These are phyloP conservation scores for Amphipoea oculea DNA, from an alignment of 2,888 invertebrate genomes.

Conservation along the genomic window DNA sequence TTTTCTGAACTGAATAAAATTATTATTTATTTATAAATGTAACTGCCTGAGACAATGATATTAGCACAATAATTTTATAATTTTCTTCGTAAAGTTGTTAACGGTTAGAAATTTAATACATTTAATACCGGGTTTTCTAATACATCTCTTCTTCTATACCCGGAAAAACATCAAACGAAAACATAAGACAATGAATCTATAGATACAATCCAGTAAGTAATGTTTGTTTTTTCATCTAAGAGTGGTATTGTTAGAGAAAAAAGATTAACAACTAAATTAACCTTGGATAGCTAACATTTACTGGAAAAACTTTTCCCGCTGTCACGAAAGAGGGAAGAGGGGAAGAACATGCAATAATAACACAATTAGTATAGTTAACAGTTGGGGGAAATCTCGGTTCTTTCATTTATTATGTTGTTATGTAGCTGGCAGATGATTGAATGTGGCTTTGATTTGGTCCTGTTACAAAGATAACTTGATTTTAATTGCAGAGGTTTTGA, in stretches of 20 bases:
- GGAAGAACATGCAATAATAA: constrained; percentile 63
- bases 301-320: constrained; percentile 60
- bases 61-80: not conserved
- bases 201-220: constrained; percentile 52
- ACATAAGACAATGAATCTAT: constrained; percentile 23
- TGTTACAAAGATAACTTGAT: not conserved
- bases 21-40: not conserved
- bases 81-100: not conserved
- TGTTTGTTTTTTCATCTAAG: constrained; percentile 23
- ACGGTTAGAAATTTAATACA: not conserved
- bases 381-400: constrained; percentile 32
- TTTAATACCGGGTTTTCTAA: not conserved
- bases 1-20: too few species aligned
- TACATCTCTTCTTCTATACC: not conserved
- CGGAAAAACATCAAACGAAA: constrained; percentile 11
- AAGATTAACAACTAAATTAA: constrained; percentile 65
- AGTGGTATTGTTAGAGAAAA: constrained; percentile 49
- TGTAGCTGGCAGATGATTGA: constrained; percentile 16
- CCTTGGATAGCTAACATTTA: constrained; percentile 50
- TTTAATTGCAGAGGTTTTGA: too few species aligned
- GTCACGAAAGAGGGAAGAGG: constrained; percentile 33
- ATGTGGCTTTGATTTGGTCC: constrained; percentile 4
- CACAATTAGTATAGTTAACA: constrained; percentile 63
- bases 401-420: constrained; percentile 31
- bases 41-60: not conserved